Conservation (phyloP, 2,797 vertebrate genomes). For the Antennarius maculatus region DNA sequence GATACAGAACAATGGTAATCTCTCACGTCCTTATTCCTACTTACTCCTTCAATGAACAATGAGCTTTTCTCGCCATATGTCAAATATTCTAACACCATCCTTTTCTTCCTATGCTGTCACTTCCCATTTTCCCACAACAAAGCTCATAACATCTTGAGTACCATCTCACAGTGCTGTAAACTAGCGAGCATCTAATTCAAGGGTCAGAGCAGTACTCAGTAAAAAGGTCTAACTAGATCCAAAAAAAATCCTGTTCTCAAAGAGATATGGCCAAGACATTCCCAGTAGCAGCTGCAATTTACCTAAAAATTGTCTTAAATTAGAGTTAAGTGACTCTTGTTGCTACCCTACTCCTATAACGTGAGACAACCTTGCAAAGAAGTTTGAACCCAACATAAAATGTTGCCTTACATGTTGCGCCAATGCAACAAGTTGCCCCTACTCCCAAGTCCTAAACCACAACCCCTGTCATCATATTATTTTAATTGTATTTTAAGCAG, state of each 20-base stretch:
- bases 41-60: conserved; percentile 77
- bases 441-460: conserved; percentile 46
- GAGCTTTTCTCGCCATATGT: conserved; percentile 73
- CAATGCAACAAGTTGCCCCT: conserved; percentile 22
- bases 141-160: conserved; percentile 21
- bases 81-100: conserved; percentile 75
- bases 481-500: conserved; percentile 93
- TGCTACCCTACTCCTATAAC: conserved; percentile 14
- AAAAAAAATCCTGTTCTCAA: conserved; percentile 1
- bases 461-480: conserved; percentile 69
- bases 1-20: conserved; percentile 85
- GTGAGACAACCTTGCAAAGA: conserved; percentile 19
- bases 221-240: conserved; percentile 18
- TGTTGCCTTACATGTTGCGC: conserved; percentile 13
- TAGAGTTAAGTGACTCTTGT: conserved; percentile 5
- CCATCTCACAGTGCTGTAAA: conserved; percentile 17
- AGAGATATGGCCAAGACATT: conserved; percentile 6
- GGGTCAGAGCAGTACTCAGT: conserved; percentile 20
- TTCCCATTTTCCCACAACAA: conserved; percentile 58
- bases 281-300: conserved; percentile 2
- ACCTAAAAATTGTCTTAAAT: background rate
- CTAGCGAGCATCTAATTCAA: conserved; percentile 8
- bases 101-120: conserved; percentile 74
- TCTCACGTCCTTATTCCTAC: conserved; percentile 77
- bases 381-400: conserved; percentile 24